phyloP scores from a whole-genome alignment of 2,888 invertebrate species.

The Parnassius orleans region DNA sequence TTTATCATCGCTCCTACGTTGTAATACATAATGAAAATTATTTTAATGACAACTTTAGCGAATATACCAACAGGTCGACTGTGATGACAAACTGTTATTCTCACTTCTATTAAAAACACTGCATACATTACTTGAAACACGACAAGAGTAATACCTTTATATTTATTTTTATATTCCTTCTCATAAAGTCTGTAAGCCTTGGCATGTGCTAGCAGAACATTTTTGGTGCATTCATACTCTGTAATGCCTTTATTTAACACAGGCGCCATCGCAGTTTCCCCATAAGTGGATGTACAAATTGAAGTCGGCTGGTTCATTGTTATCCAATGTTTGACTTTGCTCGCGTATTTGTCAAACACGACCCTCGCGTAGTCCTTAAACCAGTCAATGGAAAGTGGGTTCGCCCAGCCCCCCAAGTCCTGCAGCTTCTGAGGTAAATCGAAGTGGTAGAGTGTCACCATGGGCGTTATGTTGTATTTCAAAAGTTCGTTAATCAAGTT shows the following conservation, averaged over 20 bases:
- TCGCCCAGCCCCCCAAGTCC: conserved; percentile 62
- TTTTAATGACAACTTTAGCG: too few relatives aligned
- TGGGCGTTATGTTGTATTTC: conserved; percentile 56
- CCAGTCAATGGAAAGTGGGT: conserved; percentile 54
- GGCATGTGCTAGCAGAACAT: conserved; percentile 82
- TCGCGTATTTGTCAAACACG: conserved; percentile 65
- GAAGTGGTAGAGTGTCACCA: conserved; percentile 60
- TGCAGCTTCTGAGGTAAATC: conserved; percentile 60
- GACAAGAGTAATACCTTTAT: conserved; percentile 45
- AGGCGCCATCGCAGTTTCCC: conserved; percentile 50
- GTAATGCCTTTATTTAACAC: conserved; percentile 61
- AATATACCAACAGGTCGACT: too few relatives aligned
- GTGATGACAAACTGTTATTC: too few relatives aligned
- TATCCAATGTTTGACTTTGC: conserved; percentile 79
- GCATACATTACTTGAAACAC: too few relatives aligned
- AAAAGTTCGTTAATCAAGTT: conserved; percentile 74
- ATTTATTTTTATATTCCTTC: conserved; percentile 50
- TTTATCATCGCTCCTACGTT: too few relatives aligned
- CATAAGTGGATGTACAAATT: conserved; percentile 71
- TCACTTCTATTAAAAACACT: too few relatives aligned
- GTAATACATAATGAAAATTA: too few relatives aligned
- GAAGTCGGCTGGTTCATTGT: conserved; percentile 82
- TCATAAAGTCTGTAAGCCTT: conserved; percentile 69
- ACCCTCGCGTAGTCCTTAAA: conserved; percentile 73
- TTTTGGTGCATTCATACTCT: conserved; percentile 78